Conservation (phyloP, 1,140 invertebrate species). For the Lasioglossum albipes region DNA sequence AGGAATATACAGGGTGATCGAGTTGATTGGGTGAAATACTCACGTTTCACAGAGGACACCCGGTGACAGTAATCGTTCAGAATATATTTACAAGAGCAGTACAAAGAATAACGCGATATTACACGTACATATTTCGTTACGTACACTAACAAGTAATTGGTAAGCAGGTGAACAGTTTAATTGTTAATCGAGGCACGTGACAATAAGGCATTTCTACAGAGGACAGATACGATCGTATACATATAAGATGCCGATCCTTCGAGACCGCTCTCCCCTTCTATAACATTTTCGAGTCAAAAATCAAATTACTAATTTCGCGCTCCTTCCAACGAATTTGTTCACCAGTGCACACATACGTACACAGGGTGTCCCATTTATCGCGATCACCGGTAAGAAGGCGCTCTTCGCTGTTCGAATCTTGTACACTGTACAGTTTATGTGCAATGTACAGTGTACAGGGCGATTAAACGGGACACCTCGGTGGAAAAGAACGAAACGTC, state of each 20-base stretch:
- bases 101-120: slow-evolving; percentile 75
- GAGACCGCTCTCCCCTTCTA: too few relatives aligned
- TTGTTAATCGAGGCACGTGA: slow-evolving; percentile 75
- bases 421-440: not conserved
- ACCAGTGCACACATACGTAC: not conserved
- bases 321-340: too few relatives aligned
- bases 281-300: too few relatives aligned
- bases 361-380: not conserved
- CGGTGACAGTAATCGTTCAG: slow-evolving; percentile 70
- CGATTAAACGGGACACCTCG: not conserved
- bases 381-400: too few relatives aligned
- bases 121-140: slow-evolving; percentile 69
- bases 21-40: not conserved
- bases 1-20: not conserved
- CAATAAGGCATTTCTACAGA: slow-evolving; percentile 75
- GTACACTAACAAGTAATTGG: slow-evolving; percentile 70
- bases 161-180: slow-evolving; percentile 73
- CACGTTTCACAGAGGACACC: slow-evolving; percentile 44
- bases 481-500: not conserved
- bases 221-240: slow-evolving; percentile 63
- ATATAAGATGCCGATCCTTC: slow-evolving; percentile 53
- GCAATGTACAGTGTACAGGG: too few relatives aligned
- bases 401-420: too few relatives aligned
- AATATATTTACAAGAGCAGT: slow-evolving; percentile 76
- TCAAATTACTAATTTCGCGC: too few relatives aligned